Evolutionary conservation across 1,140 invertebrate genomes (phyloP).

Genomic region (Drosophila murphyi): DNA sequence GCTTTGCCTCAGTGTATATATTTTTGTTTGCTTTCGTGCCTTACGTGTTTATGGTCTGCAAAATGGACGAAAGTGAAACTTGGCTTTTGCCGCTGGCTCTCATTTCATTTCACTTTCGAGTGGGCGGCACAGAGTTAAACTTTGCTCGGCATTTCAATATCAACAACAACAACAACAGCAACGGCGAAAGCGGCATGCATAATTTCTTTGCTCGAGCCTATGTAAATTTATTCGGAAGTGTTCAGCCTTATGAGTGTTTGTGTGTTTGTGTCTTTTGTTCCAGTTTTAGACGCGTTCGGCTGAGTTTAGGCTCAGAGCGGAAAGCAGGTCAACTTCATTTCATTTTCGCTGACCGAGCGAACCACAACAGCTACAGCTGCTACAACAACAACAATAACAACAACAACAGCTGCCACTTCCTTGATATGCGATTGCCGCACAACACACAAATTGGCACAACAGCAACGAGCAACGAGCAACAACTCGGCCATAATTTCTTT

Average conservation of each 20-base stretch:
- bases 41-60: slow-evolving; percentile 77
- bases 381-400: slow-evolving; percentile 17
- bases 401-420: slow-evolving; percentile 24
- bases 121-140: slow-evolving; percentile 57
- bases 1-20: slow-evolving; percentile 48
- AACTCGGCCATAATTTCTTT: slow-evolving; percentile 70
- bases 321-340: slow-evolving; percentile 81
- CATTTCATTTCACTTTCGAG: slow-evolving; percentile 31
- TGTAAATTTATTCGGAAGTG: slow-evolving; percentile 73
- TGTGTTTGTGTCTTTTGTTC: slow-evolving; percentile 38
- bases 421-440: slow-evolving; percentile 73
- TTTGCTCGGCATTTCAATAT: slow-evolving; percentile 74
- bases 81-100: slow-evolving; percentile 18
- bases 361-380: slow-evolving; percentile 51
- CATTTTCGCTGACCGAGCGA: slow-evolving; percentile 63
- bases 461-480: slow-evolving; percentile 30
- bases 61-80: slow-evolving; percentile 72
- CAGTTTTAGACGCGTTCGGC: slow-evolving; percentile 49
- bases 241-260: slow-evolving; percentile 26
- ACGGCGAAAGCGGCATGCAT: slow-evolving; percentile 67
- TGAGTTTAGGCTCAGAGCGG: slow-evolving; percentile 20
- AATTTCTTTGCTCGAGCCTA: slow-evolving; percentile 69
- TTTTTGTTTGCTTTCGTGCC: slow-evolving; percentile 60
- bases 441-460: slow-evolving; percentile 79
- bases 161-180: slow-evolving; percentile 70